Evolutionary conservation across 2,888 invertebrate genomes (phyloP).

Genomic region (Byasa hedistus): DNA sequence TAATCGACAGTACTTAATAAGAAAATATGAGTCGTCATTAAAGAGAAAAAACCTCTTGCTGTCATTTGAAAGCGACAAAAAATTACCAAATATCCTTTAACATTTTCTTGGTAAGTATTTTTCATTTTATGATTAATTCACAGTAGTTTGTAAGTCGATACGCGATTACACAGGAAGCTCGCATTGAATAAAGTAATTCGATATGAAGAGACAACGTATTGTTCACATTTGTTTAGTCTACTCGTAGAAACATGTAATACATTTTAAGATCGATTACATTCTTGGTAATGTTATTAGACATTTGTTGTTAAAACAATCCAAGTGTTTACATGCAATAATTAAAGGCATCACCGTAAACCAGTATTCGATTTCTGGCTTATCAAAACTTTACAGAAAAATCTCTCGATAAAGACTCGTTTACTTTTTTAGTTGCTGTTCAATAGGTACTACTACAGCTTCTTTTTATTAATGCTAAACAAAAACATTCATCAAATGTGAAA

Average conservation of each 20-base stretch:
- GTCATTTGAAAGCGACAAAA: no score
- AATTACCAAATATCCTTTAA: not conserved
- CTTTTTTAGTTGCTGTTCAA: not conserved
- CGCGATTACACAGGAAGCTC: conserved; percentile 11
- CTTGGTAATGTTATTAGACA: conserved; percentile 8
- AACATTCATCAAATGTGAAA: not conserved
- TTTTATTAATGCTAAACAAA: not conserved
- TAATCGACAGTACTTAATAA: not conserved
- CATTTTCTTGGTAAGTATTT: not conserved
- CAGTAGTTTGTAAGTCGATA: conserved; percentile 4
- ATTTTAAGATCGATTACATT: conserved; percentile 16
- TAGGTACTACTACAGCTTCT: not conserved
- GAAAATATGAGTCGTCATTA: no score
- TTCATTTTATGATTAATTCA: not conserved
- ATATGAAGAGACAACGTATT: conserved; percentile 21
- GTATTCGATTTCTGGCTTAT: not conserved
- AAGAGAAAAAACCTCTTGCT: no score
- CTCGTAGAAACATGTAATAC: conserved; percentile 3
- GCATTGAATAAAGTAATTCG: conserved; percentile 19
- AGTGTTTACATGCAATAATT: not conserved
- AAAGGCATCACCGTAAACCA: not conserved
- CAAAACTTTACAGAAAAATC: not conserved
- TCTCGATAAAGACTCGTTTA: not conserved
- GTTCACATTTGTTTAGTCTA: conserved; percentile 27
- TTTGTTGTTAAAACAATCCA: conserved; percentile 8